A percentile compares a stretch with the other conserved stretches of the same genome.
These are phyloP conservation scores for Ernsta delagoae DNA, from an alignment of 2,888 invertebrate genomes.

Conservation along the genomic window DNA sequence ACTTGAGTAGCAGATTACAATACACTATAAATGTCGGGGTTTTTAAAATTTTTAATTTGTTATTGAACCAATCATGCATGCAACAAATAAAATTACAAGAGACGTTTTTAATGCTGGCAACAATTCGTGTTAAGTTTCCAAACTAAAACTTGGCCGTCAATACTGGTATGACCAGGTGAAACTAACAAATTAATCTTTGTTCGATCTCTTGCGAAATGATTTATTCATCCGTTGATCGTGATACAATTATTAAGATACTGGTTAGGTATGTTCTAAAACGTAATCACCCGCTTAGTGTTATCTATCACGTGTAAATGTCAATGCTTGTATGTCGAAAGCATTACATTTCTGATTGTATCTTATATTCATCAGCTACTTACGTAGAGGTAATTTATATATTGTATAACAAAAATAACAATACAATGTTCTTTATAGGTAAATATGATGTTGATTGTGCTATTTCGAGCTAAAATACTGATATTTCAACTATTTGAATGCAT, in stretches of 20 bases:
- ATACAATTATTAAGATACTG: conserved; percentile 27
- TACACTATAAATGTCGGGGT: no score
- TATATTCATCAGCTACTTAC: neutral
- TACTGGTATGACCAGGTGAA: conserved; percentile 5
- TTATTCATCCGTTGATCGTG: conserved; percentile 19
- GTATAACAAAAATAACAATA: no score
- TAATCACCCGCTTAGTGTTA: conserved; percentile 29
- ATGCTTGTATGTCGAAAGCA: conserved; percentile 10
- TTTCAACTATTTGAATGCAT: no score
- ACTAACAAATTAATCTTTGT: conserved; percentile 15
- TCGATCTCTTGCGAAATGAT: conserved; percentile 24
- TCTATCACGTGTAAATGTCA: conserved; percentile 34
- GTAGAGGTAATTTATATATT: no score
- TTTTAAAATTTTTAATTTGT: no score
- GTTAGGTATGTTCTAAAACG: conserved; percentile 10
- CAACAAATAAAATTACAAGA: no score
- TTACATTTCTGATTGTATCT: conserved; percentile 12
- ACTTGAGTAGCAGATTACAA: no score
- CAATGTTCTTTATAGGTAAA: no score
- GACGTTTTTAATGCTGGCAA: no score
- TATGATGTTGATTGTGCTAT: no score
- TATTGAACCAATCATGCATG: no score
- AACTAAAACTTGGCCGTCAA: neutral
- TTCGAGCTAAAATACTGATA: no score
- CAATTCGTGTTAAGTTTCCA: neutral